Conservation (phyloP, 1,140 invertebrate species). For the Macrobrachium nipponense region DNA sequence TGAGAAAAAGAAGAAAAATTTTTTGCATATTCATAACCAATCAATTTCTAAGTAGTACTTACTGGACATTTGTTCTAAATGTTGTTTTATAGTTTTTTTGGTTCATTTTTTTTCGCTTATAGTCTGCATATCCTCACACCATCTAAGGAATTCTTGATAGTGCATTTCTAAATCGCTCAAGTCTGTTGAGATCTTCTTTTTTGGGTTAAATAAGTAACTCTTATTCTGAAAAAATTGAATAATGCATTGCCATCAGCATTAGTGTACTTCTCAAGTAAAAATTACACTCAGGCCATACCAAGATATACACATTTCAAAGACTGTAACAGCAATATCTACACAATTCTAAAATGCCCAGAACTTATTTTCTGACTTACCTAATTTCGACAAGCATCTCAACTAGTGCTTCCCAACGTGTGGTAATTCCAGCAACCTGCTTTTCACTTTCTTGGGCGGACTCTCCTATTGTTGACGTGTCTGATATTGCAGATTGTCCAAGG, state of each 20-base stretch:
- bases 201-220: constrained; percentile 30
- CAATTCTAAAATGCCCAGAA: neutral
- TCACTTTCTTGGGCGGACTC: constrained; percentile 66
- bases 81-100: constrained; percentile 5
- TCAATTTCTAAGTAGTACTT: neutral
- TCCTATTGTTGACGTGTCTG: constrained; percentile 65
- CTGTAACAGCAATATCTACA: no score
- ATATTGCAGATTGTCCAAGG: constrained; percentile 57
- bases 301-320: neutral
- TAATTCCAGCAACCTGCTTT: constrained; percentile 65
- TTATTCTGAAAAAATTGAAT: constrained; percentile 21
- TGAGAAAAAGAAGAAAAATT: no score
- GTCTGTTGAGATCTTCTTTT: constrained; percentile 36
- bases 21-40: no score
- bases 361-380: constrained; percentile 13
- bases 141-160: constrained; percentile 31
- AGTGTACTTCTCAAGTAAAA: no score
- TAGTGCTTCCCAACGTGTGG: constrained; percentile 70
- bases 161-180: constrained; percentile 23
- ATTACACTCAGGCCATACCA: neutral
- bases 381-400: constrained; percentile 70
- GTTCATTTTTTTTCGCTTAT: constrained; percentile 20
- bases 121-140: constrained; percentile 27
- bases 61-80: constrained; percentile 32
- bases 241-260: neutral